Evolutionary conservation across 1,140 invertebrate species (phyloP), one percentile per base, ranked within the genome.

Genomic region (Carcinoscorpius rotundicauda): DNA sequence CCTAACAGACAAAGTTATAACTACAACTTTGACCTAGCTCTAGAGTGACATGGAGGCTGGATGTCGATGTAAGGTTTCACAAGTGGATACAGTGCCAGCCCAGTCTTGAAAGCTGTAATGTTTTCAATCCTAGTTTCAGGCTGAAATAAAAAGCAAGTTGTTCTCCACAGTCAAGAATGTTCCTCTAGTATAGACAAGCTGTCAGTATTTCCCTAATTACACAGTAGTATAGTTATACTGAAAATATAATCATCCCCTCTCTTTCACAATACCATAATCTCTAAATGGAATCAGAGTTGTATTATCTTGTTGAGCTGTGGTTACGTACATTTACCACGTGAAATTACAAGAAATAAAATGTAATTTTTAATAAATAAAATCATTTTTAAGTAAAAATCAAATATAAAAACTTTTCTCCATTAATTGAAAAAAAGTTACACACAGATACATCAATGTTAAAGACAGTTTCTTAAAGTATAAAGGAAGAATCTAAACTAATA

Each of bases 71-170:
- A 85, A 6, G 86, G 83, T 67, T 83, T 82, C 9, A 82, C 74
- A 51, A 87, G 72, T 10, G 86, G 85, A 75, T 83, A 86, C 64
- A 87, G 78, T 60, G 80, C 79, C 64, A 87, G 82, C 61, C 80
- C 80, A 66, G 81, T 81, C 74, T 87, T 88, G 75, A 88, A 88
- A 55, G 79, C 78, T 5, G 80, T 77, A 4, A 87, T 76, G 72
- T 87, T 81, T n/a, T 79, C 78, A 50, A 88, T 84, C 64, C 76
- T 74, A 51, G 67, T 65, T 49, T 60, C 60, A 51, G 75, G 73
- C 77, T 81, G 72, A 61, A 78, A 78, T 64, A 64, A 64, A 69
- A 69, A 68, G 61, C 65, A 66, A 70, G 53, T 53, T 60, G n/a
- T 60, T 10, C 62, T 59, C 51, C 8, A 61, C 53, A n/a, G 10